Base-by-base conservation (phyloP, 2,113 vertebrate species). In the Bothrops jararaca region DNA sequence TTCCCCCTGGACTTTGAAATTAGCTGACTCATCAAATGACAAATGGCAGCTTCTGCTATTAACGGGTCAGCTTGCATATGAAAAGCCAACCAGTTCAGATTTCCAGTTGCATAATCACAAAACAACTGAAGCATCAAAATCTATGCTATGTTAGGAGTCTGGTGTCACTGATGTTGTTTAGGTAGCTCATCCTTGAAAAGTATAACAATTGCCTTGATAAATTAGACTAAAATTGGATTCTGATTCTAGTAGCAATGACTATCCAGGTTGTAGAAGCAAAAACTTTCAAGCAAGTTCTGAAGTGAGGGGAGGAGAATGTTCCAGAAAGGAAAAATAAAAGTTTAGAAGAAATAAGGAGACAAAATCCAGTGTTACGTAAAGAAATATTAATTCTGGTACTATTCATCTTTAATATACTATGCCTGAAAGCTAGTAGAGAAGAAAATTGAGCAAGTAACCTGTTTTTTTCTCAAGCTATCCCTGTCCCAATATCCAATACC, bases 11-110 rank as follows among this genome's bases (percentile, higher is more conserved):
- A 80, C 88, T 92, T 54, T 24, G 1, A 12, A 48, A 24, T 26
- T 22, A 39, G n/a, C 80, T 93, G 89, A 86, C 56, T 93, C 92
- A 93, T 64, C 54, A 85, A n/a, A n/a, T 26, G 88, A 53, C 24
- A 34, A 23, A 24, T 57, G 22, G 29, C 74, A 60, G 42, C 24
- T 64, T 50, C n/a, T 52, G 11, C 11, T 57, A 58, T 29, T 85
- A 86, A 56, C 7, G 3, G 3, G 56, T n/a, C 45, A 26, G 24
- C 24, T 89, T n/a, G 26, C 6, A 12, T 42, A 24, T 24, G 45
- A 60, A 42, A 86, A 45, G 45, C 50, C 42, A 18, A 88, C 48
- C 12, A 34, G 26, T 85, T 22, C 10, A 80, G 20, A 4, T 45
- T 15, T 29, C 18, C 58, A 53, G 48, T 39, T 54, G n/a, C 23